Evolutionary conservation across 2,113 vertebrate species (phyloP).

Genomic region (Canis aureus): DNA sequence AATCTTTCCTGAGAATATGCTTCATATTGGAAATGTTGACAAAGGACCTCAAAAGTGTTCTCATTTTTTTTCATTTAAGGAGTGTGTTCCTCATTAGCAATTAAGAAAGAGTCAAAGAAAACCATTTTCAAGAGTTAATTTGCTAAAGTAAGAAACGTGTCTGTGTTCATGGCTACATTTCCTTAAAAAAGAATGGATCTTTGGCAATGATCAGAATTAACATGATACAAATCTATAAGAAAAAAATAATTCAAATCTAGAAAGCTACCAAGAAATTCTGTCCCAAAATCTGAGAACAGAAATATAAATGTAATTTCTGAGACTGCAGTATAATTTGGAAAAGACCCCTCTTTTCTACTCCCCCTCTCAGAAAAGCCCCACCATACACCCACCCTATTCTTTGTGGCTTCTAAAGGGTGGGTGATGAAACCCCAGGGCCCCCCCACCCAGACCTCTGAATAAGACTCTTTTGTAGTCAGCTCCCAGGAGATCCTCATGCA

Average conservation of each 20-base stretch:
- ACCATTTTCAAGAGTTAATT: not conserved
- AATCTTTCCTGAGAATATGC: not conserved
- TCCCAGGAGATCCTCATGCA: not conserved
- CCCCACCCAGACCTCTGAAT: not conserved
- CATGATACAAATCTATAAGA: not conserved
- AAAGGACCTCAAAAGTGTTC: not conserved
- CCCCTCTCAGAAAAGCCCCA: not conserved
- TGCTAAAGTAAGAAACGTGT: not conserved
- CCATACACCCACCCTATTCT: not conserved
- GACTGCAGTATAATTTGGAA: not conserved
- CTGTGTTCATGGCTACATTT: not conserved
- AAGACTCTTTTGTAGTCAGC: not conserved
- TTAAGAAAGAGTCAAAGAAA: not conserved
- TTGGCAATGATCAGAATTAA: not conserved
- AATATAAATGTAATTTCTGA: not conserved
- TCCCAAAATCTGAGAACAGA: not conserved
- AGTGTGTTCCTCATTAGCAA: not conserved
- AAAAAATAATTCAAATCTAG: not conserved
- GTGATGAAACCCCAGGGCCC: not conserved
- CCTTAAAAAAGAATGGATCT: not conserved
- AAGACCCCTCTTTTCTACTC: not conserved
- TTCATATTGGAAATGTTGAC: not conserved
- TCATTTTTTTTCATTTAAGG: not conserved
- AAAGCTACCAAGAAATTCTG: not conserved
- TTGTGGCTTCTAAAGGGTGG: not conserved